Base-by-base conservation (phyloP, 1,140 invertebrate species). In the Hesperophylax magnus region DNA sequence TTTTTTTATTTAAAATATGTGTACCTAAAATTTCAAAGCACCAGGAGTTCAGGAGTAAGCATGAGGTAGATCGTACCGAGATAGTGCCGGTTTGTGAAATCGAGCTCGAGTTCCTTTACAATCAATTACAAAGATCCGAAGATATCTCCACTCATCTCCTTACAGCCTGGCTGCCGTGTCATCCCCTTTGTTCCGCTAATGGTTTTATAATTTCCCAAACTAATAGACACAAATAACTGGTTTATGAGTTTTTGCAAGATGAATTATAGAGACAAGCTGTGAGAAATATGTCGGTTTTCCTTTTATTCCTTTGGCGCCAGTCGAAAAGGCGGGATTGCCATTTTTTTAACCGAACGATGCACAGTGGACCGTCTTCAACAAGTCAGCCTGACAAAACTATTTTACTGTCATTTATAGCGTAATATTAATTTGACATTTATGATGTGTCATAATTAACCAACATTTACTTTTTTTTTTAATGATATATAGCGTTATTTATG, bases 211-310 rank as follows among this genome's bases (percentile, higher is more conserved):
- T 82, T 82, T 79, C 75, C 79, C 69, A 72, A 82, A 82, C 78
- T 82, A 82, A 82, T 82, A 82, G 81, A 82, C 76, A 78, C 81
- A 82, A 82, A 82, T 82, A 82, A 82, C 81, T 80, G 81, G 78
- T 82, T 82, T 82, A 82, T 78, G 67, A 65, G 65, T 80, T 78
- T 82, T 75, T 75, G 74, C 81, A 82, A 80, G 69, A 82, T 82
- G 78, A 82, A 56, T 82, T 80, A 82, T 82, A 65, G 60, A 78
- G 81, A 82, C 77, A 76, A 34, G 17, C 47, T 77, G 81, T 80
- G 81, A 82, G 81, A 82, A 82, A 82, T 78, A 77, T 82, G 81
- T 78, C 77, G 77, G 75, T 20, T 17, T 47, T 75, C 52, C 17
- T 58, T 72, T 72, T 20, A 53, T 72, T 77, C 34, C 18, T 61